Evolutionary conservation across 2,888 invertebrate genomes (phyloP), one percentile per base, ranked within the genome.

Genomic region (Druceiella hillmani): DNA sequence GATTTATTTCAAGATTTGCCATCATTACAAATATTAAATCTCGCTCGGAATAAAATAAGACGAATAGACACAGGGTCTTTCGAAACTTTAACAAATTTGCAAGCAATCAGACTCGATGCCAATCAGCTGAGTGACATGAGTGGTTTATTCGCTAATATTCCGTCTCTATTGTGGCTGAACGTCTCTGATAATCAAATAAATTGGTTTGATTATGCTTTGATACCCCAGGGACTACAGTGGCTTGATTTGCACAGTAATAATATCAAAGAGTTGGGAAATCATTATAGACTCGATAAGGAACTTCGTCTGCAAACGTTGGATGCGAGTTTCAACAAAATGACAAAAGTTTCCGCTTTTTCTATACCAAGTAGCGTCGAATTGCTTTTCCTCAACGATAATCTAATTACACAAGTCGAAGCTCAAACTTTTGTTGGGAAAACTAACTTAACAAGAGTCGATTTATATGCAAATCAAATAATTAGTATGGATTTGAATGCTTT

Each of bases 401-500:
- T 83, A 54, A 89, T 93, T 59, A 79, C 81, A 49, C 75, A 76
- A 52, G 87, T 93, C 45, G 90, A 90, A 62, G 83, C 90, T 31
- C 87, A 91, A 62, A 87, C 91, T 44, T 93, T 93, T 66, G 76
- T 87, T 61, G 84, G 84, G 64, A 92, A 92, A 72, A 77, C 78
- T 50, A 92, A 93, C 70, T 74, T 93, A 55, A 89, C 89, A 39
- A 75, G 91, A 53, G 92, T 91, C 53, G 92, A 93, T 72, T 78
- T 93, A 54, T 92, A 90, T 68, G 89, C 90, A 52, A 93, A 93
- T 75, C 87, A 88, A 63, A 87, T 93, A 57, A 83, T 84, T 55
- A 85, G 85, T 53, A 81, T 93, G 79, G 91, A 93, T 64, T 77
- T 92, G 55, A 90, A 88, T 62, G 88, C 92, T 43, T 72, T 93